A percentile compares a stretch with the other conserved stretches of the same genome.
Evolutionary conservation across 1,140 invertebrate genomes (phyloP).

Genomic region (Pseudomyrmex pallidus): DNA sequence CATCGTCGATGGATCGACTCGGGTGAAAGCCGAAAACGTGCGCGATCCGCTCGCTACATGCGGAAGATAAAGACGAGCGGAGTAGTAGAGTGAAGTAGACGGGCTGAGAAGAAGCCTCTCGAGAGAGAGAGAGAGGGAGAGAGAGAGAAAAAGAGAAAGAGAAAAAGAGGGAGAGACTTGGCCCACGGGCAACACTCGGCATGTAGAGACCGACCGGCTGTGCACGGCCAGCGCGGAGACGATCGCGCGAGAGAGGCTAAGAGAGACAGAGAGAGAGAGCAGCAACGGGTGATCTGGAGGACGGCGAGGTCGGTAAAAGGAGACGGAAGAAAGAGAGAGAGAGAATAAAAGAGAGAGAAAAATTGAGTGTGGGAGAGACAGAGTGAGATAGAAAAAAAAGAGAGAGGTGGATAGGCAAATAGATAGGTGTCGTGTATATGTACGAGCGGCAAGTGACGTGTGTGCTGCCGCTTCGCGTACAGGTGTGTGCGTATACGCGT

Average conservation of each 20-base stretch:
- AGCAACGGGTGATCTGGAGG: conserved; percentile 2
- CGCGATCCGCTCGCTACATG: conserved; percentile 8
- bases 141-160: conserved; percentile 25
- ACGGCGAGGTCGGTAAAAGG: conserved; percentile 23
- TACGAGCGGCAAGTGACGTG: conserved; percentile 53
- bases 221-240: conserved; percentile 52
- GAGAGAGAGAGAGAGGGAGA: neutral
- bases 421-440: conserved; percentile 51
- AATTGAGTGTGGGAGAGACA: neutral
- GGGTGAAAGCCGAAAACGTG: conserved; percentile 59
- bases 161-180: conserved; percentile 49
- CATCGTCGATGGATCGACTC: conserved; percentile 15
- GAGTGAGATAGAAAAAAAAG: neutral
- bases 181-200: conserved; percentile 51
- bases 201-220: conserved; percentile 65
- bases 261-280: conserved; percentile 9
- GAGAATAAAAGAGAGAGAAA: conserved; percentile 26
- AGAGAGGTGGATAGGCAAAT: conserved; percentile 23
- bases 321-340: conserved; percentile 15
- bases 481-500: conserved; percentile 67
- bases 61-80: conserved; percentile 11
- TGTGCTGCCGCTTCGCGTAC: conserved; percentile 39
- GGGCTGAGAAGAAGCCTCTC: conserved; percentile 9
- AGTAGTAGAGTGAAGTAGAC: conserved; percentile 35
- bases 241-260: conserved; percentile 45